phyloP scores from a whole-genome alignment of 2,888 invertebrate genomes.

The Caenorhabditis panamensis region DNA sequence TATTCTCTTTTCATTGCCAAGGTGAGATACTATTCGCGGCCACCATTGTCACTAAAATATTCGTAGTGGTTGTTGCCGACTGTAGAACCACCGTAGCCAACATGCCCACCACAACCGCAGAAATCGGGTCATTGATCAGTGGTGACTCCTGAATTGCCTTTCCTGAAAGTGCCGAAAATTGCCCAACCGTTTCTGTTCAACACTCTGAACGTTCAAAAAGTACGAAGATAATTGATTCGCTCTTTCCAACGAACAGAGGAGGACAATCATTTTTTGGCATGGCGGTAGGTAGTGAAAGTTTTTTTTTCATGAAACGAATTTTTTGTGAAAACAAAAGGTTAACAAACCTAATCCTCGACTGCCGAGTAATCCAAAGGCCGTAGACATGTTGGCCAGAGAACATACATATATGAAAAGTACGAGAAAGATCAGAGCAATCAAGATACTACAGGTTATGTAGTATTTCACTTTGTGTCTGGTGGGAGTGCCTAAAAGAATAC shows the following conservation, averaged over 20 bases:
- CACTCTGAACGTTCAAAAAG: constrained; percentile 22
- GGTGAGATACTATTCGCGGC: constrained; percentile 82
- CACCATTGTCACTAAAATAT: constrained; percentile 82
- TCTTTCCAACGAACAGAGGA: neutral
- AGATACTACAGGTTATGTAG: constrained; percentile 52
- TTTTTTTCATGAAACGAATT: neutral
- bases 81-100: constrained; percentile 75
- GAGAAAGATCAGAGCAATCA: constrained; percentile 63
- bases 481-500: constrained; percentile 54
- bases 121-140: constrained; percentile 76
- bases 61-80: constrained; percentile 74
- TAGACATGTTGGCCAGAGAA: constrained; percentile 72
- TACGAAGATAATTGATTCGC: constrained; percentile 25
- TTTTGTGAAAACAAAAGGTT: constrained; percentile 17
- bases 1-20: neutral
- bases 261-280: constrained; percentile 4
- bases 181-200: constrained; percentile 19
- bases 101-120: constrained; percentile 78
- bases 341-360: constrained; percentile 75
- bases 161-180: constrained; percentile 67
- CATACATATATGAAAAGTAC: constrained; percentile 77
- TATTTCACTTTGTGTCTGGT: constrained; percentile 47
- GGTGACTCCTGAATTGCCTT: constrained; percentile 74
- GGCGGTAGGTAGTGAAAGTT: neutral
- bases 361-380: constrained; percentile 75